Conservation (phyloP, 1,140 invertebrate species). For the Bursaphelenchus mucronatus region DNA sequence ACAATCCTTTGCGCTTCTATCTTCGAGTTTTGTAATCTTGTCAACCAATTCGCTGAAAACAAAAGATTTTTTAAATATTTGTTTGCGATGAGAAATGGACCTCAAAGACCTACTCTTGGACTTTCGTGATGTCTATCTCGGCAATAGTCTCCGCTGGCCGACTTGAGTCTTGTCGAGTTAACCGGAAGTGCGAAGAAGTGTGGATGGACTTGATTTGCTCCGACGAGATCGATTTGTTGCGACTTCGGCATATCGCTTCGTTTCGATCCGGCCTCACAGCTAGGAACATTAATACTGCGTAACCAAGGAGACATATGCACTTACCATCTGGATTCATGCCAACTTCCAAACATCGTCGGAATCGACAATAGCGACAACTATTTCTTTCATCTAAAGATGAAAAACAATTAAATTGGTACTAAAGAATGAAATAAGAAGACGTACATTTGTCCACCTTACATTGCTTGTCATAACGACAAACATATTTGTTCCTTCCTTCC, state of each 20-base stretch:
- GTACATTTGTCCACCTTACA: constrained; percentile 33
- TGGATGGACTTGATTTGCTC: constrained; percentile 20
- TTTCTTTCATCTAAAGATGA: constrained; percentile 25
- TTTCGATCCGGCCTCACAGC: constrained; percentile 32
- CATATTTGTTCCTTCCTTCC: constrained; percentile 30
- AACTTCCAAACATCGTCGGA: constrained; percentile 21
- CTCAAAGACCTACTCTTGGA: constrained; percentile 1
- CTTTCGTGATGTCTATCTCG: constrained; percentile 16
- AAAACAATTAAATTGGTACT: background rate
- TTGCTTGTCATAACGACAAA: constrained; percentile 27
- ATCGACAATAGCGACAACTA: constrained; percentile 20
- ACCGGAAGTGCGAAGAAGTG: constrained; percentile 23
- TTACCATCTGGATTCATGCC: constrained; percentile 34
- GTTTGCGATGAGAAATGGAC: constrained; percentile 5
- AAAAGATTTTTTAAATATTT: constrained; percentile 1
- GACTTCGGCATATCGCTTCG: constrained; percentile 12
- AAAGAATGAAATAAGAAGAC: background rate
- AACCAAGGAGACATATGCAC: background rate
- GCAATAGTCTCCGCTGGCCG: constrained; percentile 7
- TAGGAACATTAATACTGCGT: background rate
- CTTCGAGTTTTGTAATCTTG: constrained; percentile 21
- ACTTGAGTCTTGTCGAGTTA: constrained; percentile 26
- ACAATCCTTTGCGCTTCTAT: constrained; percentile 14
- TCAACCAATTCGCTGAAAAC: constrained; percentile 18
- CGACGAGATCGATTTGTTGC: constrained; percentile 11